Percentiles rank a stretch among this genome's conserved stretches.
Evolutionary conservation across 2,888 invertebrate genomes (phyloP).

Genomic region (Hololepta plana): DNA sequence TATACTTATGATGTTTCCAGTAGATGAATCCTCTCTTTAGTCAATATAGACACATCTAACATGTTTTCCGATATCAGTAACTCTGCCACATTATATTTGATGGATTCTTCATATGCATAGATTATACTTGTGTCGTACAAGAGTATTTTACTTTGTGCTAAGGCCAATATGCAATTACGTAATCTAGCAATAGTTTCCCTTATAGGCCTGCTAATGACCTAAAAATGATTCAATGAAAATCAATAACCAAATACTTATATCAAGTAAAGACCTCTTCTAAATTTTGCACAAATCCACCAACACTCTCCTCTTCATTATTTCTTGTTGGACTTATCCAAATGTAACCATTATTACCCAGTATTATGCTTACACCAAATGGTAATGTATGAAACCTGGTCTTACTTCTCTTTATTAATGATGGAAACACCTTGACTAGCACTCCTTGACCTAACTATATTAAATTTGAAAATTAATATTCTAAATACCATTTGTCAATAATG

Average conservation of each 20-base stretch:
- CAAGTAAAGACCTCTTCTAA: constrained; percentile 34
- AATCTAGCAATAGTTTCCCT: constrained; percentile 77
- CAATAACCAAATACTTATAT: constrained; percentile 4
- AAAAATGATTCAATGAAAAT: constrained; percentile 13
- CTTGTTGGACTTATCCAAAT: constrained; percentile 77
- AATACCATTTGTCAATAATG: constrained; percentile 4
- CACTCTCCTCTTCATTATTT: constrained; percentile 41
- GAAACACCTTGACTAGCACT: constrained; percentile 73
- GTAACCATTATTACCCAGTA: constrained; percentile 92
- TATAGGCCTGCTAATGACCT: constrained; percentile 52
- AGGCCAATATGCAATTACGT: constrained; percentile 73
- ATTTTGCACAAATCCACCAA: constrained; percentile 63
- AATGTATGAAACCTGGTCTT: constrained; percentile 94
- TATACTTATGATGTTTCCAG: too few species aligned
- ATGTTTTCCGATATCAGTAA: constrained; percentile 70
- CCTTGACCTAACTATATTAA: constrained; percentile 62
- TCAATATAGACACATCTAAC: constrained; percentile 63
- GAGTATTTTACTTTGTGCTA: constrained; percentile 76
- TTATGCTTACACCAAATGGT: constrained; percentile 77
- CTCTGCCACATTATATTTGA: constrained; percentile 61
- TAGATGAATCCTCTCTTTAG: too few species aligned
- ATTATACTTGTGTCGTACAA: constrained; percentile 83
- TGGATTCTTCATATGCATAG: constrained; percentile 78
- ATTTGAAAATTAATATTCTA: constrained; percentile 5
- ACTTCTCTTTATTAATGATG: constrained; percentile 76